Evolutionary conservation across 2,888 invertebrate species (phyloP).

Genomic region (Hypolimnas misippus): DNA sequence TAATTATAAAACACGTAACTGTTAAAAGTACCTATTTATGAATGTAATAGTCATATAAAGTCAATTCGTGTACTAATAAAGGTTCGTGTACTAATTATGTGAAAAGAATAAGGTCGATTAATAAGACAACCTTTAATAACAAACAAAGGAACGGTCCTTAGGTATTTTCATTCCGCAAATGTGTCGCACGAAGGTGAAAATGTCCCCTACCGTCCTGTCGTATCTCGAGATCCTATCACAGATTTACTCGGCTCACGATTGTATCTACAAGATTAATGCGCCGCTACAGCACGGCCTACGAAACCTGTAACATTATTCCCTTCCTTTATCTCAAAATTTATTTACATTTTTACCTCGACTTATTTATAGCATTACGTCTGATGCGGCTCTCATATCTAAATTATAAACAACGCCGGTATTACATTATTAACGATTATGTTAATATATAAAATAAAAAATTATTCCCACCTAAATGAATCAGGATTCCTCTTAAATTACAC

Average conservation of each 20-base stretch:
- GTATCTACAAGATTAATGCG: conserved; percentile 79
- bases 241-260: conserved; percentile 74
- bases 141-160: conserved; percentile 27
- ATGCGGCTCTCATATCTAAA: conserved; percentile 4
- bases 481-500: not conserved
- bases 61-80: too few species aligned
- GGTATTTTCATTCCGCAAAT: conserved; percentile 39
- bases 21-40: too few species aligned
- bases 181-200: conserved; percentile 49
- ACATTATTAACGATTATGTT: not conserved
- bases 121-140: conserved; percentile 1
- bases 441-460: conserved; percentile 1
- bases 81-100: not conserved
- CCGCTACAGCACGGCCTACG: conserved; percentile 52
- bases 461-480: too few species aligned
- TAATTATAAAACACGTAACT: too few species aligned
- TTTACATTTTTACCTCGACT: conserved; percentile 42
- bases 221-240: conserved; percentile 78
- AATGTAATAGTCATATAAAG: too few species aligned
- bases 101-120: not conserved
- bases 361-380: conserved; percentile 30
- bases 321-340: conserved; percentile 59
- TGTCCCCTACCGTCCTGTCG: conserved; percentile 48
- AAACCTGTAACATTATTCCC: conserved; percentile 63
- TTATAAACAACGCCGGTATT: conserved; percentile 6